Evolutionary conservation across 2,888 invertebrate genomes (phyloP).

Genomic region (Scelioninae gen. 2): DNA sequence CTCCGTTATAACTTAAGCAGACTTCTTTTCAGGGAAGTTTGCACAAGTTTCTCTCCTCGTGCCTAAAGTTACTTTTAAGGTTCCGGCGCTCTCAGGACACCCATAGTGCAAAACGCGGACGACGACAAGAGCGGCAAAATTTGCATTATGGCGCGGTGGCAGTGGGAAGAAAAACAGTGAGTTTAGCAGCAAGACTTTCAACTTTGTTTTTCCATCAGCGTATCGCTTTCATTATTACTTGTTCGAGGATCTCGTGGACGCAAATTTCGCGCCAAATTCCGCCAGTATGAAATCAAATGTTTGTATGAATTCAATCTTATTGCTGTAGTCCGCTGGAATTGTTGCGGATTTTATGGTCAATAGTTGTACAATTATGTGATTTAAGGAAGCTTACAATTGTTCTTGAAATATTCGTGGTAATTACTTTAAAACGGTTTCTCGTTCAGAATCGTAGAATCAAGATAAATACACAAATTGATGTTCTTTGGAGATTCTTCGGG

Average conservation of each 20-base stretch:
- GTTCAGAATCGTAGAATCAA: too few species aligned
- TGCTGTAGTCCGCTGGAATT: slow-evolving; percentile 13
- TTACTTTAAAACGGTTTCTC: too few species aligned
- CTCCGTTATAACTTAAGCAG: slow-evolving; percentile 46
- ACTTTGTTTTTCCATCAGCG: slow-evolving; percentile 59
- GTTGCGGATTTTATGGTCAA: too few species aligned
- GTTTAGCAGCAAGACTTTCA: slow-evolving; percentile 52
- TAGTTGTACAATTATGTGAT: too few species aligned
- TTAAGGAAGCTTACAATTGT: too few species aligned
- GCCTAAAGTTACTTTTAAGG: slow-evolving; percentile 62
- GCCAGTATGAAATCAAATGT: slow-evolving; percentile 10
- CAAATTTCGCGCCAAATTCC: slow-evolving; percentile 9
- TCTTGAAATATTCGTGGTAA: too few species aligned
- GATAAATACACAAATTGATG: too few species aligned
- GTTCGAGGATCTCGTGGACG: slow-evolving; percentile 8
- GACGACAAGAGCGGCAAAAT: slow-evolving; percentile 55
- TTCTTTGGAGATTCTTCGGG: too few species aligned
- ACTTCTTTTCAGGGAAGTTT: slow-evolving; percentile 53
- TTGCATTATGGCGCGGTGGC: slow-evolving; percentile 59
- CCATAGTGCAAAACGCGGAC: slow-evolving; percentile 56
- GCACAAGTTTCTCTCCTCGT: slow-evolving; percentile 52
- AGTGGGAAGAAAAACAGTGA: slow-evolving; percentile 58
- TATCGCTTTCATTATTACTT: slow-evolving; percentile 57
- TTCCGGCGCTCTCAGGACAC: slow-evolving; percentile 57
- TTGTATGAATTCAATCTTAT: slow-evolving; percentile 3